Percentiles rank a stretch among this genome's conserved stretches.
phyloP scores from a whole-genome alignment of 1,140 invertebrate species.

The Plectrocnemia conspersa region DNA sequence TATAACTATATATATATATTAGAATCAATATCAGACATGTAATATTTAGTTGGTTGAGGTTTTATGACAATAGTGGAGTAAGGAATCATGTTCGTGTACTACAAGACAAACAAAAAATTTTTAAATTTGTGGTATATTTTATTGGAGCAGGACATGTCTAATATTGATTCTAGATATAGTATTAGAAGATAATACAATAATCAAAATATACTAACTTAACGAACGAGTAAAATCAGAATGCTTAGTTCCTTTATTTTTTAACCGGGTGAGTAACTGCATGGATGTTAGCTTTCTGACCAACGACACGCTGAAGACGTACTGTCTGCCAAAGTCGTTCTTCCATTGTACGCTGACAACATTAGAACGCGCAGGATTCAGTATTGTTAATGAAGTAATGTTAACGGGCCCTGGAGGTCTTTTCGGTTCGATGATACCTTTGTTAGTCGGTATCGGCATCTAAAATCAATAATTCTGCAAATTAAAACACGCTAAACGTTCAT shows the following conservation, averaged over 20 bases:
- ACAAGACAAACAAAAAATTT: too few species aligned
- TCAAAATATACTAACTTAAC: slow-evolving; percentile 61
- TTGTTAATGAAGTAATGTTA: slow-evolving; percentile 81
- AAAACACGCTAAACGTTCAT: not conserved
- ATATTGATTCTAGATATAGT: too few species aligned
- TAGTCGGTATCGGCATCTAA: slow-evolving; percentile 89
- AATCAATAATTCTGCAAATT: slow-evolving; percentile 21
- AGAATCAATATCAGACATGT: too few species aligned
- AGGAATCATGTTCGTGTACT: too few species aligned
- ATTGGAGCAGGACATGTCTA: too few species aligned
- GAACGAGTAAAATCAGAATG: slow-evolving; percentile 78
- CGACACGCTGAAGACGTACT: slow-evolving; percentile 72
- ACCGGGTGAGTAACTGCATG: slow-evolving; percentile 64
- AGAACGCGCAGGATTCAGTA: slow-evolving; percentile 72
- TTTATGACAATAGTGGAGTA: too few species aligned
- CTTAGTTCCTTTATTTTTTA: slow-evolving; percentile 74
- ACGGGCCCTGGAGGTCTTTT: slow-evolving; percentile 87
- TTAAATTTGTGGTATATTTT: too few species aligned
- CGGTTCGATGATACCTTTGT: slow-evolving; percentile 87
- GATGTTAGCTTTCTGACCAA: slow-evolving; percentile 77
- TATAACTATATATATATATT: too few species aligned
- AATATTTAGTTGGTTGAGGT: too few species aligned
- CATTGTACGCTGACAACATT: slow-evolving; percentile 76
- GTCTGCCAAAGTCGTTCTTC: slow-evolving; percentile 72
- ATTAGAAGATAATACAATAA: slow-evolving; percentile 13